A percentile compares a stretch with the other conserved stretches of the same genome.
These are phyloP conservation scores for Machimus rusticus DNA, from an alignment of 2,888 invertebrate species.

Conservation along the genomic window DNA sequence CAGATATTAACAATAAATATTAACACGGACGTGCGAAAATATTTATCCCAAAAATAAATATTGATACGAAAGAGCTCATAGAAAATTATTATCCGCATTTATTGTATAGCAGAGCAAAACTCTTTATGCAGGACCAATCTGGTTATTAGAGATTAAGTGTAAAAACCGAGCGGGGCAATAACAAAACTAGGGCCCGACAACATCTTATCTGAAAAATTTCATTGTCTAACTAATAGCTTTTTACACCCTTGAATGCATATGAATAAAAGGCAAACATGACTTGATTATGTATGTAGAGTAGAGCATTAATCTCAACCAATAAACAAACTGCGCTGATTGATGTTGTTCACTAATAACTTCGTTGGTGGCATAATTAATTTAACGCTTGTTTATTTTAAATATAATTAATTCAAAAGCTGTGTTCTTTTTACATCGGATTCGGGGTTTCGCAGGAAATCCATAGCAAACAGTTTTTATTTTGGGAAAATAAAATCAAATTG, in stretches of 20 bases:
- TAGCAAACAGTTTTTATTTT: too few relatives aligned
- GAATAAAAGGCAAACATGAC: not conserved
- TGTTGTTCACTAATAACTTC: not conserved
- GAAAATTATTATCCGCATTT: not conserved
- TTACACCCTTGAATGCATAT: not conserved
- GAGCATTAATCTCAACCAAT: not conserved
- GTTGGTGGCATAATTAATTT: not conserved
- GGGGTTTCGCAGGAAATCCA: too few relatives aligned
- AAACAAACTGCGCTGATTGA: not conserved
- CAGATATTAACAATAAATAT: not conserved
- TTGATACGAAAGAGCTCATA: not conserved
- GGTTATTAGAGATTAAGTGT: not conserved
- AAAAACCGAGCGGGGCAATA: not conserved
- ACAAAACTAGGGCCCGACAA: not conserved
- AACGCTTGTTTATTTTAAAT: not conserved
- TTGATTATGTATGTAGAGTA: not conserved
- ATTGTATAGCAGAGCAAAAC: not conserved
- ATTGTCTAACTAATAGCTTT: not conserved
- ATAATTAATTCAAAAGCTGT: too few relatives aligned
- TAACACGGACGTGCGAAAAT: not conserved
- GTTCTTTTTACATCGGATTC: too few relatives aligned
- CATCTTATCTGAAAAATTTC: not conserved
- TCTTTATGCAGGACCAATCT: not conserved
- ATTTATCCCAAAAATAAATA: not conserved
- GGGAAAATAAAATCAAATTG: too few relatives aligned